Evolutionary conservation across 2,113 vertebrate genomes (phyloP).

Genomic region (Danionella cerebrum): DNA sequence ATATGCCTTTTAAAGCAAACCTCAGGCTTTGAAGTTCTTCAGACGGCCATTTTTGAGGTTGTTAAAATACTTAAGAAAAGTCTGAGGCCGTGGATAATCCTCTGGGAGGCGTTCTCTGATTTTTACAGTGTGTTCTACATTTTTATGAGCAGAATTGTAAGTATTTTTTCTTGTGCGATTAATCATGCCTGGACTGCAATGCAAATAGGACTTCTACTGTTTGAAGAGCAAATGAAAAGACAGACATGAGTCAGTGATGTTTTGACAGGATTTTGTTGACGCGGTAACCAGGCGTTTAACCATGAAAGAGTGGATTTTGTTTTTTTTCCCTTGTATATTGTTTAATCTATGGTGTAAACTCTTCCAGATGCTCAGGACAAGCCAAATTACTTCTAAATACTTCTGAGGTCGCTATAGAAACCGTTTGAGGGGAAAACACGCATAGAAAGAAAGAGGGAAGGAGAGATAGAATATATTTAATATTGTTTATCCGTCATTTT

Average conservation of each 20-base stretch:
- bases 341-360: constrained; percentile 5
- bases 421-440: background rate
- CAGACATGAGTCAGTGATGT: constrained; percentile 3
- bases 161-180: no score
- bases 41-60: background rate
- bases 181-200: no score
- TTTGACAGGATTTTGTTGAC: constrained; percentile 9
- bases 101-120: background rate
- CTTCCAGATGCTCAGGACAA: background rate
- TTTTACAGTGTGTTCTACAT: background rate
- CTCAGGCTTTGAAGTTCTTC: constrained; percentile 19
- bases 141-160: no score
- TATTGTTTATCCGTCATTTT: background rate
- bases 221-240: background rate
- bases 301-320: constrained; percentile 1
- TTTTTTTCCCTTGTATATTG: constrained; percentile 5
- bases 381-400: background rate
- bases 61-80: background rate
- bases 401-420: background rate
- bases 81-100: background rate
- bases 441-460: background rate
- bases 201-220: no score
- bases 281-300: background rate
- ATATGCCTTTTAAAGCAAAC: constrained; percentile 3
- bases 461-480: background rate